A percentile compares a stretch with the other conserved stretches of the same genome.
Evolutionary conservation across 1,140 invertebrate species (phyloP).

Genomic region (Drosophila elegans): DNA sequence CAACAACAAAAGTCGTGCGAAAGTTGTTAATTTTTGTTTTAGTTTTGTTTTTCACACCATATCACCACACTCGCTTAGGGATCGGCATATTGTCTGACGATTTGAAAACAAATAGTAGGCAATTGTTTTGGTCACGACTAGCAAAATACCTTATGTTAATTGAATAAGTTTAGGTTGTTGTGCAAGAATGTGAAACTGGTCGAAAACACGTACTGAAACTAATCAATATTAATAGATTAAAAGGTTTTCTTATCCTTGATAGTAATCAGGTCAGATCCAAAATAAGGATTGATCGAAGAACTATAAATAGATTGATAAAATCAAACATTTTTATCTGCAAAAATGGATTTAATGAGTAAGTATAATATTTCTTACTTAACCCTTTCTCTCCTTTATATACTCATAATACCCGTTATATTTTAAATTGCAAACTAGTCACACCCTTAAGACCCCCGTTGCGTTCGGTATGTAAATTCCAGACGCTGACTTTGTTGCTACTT

Average conservation of each 20-base stretch:
- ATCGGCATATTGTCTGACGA: constrained; percentile 10
- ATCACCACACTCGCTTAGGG: constrained; percentile 1
- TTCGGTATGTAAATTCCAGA: constrained; percentile 27
- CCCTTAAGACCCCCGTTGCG: constrained; percentile 5
- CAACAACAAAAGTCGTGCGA: constrained; percentile 60
- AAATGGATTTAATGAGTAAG: too few species aligned
- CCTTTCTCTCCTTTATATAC: neutral
- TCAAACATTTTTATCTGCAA: too few species aligned
- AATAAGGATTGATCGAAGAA: too few species aligned
- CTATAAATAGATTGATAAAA: too few species aligned
- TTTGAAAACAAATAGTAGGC: constrained; percentile 47
- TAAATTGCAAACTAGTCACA: constrained; percentile 15
- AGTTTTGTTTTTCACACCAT: constrained; percentile 61
- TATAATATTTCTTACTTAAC: too few species aligned
- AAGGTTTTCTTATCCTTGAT: too few species aligned
- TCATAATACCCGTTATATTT: neutral
- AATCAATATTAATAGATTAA: too few species aligned
- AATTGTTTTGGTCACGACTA: constrained; percentile 9
- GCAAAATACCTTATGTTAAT: constrained; percentile 3
- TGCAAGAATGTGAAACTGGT: neutral
- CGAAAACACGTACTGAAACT: neutral
- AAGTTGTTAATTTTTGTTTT: constrained; percentile 55
- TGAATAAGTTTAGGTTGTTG: neutral
- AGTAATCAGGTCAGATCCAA: too few species aligned
- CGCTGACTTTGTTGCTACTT: constrained; percentile 29